Evolutionary conservation across 2,113 vertebrate species (phyloP).

Genomic region (Uria aalge): DNA sequence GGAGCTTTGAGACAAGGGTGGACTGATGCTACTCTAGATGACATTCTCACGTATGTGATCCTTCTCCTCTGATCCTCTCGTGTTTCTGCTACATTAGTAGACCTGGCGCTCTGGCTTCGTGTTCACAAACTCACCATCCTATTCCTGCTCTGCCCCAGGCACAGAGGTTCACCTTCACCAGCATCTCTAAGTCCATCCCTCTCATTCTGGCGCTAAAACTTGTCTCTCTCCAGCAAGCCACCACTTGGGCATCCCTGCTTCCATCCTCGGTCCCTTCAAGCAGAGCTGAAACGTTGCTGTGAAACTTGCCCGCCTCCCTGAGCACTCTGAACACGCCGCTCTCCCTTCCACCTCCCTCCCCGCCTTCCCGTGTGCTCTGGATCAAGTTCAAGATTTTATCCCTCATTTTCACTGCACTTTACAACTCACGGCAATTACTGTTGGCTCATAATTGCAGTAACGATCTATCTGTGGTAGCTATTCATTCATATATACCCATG

Average conservation of each 20-base stretch:
- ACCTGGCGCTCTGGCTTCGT: background rate
- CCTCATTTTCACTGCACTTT: background rate
- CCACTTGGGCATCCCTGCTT: background rate
- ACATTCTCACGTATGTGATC: background rate
- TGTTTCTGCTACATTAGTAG: rapidly evolving
- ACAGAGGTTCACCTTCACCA: background rate
- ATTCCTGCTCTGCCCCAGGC: background rate
- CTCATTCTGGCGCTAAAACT: background rate
- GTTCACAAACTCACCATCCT: background rate
- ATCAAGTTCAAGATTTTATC: constrained; percentile 4
- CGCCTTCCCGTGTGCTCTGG: background rate
- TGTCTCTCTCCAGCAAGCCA: background rate
- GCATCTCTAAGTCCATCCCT: background rate
- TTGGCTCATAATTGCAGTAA: background rate
- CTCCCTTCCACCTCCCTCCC: background rate
- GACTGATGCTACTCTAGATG: background rate
- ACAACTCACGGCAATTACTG: background rate
- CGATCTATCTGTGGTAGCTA: background rate
- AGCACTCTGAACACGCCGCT: background rate
- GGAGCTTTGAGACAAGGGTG: background rate
- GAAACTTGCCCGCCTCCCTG: background rate
- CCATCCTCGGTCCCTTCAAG: background rate
- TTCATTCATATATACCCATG: background rate
- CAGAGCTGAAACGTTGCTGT: background rate
- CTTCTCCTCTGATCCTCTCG: background rate